Evolutionary conservation across 2,888 invertebrate genomes (phyloP).

Genomic region (Amblyjoppa fuscipennis): DNA sequence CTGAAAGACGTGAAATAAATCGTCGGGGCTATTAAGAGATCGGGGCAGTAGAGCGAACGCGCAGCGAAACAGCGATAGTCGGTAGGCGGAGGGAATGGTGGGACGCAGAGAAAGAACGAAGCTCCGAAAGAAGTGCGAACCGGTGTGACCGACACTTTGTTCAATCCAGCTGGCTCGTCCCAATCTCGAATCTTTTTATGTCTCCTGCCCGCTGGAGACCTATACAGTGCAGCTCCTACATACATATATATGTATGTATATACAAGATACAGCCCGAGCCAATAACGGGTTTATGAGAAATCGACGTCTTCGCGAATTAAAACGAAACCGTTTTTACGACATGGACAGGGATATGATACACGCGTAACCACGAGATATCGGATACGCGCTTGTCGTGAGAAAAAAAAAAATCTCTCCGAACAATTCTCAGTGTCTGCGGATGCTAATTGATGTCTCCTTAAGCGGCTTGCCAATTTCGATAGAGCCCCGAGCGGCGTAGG

Average conservation of each 20-base stretch:
- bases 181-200: constrained; percentile 62
- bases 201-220: constrained; percentile 45
- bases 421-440: constrained; percentile 42
- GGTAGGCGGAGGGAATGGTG: neutral
- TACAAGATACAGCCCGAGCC: constrained; percentile 16
- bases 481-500: constrained; percentile 11
- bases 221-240: constrained; percentile 17
- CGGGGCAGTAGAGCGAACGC: constrained; percentile 16
- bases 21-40: constrained; percentile 47
- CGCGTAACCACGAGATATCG: constrained; percentile 36
- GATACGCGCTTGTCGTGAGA: constrained; percentile 39
- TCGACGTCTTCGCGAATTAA: constrained; percentile 64
- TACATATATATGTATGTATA: constrained; percentile 34
- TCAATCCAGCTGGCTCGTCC: constrained; percentile 57
- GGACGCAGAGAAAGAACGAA: constrained; percentile 36
- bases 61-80: constrained; percentile 33
- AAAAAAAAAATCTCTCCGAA: constrained; percentile 32
- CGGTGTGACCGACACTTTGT: constrained; percentile 69
- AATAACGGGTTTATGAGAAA: constrained; percentile 60
- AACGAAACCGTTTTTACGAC: constrained; percentile 64
- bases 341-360: constrained; percentile 39
- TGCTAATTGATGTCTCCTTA: constrained; percentile 57
- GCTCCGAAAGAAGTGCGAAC: constrained; percentile 64
- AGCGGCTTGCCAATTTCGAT: constrained; percentile 60
- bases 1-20: constrained; percentile 44